These are phyloP conservation scores for Caradrina kadenii DNA, from an alignment of 2,888 invertebrate genomes.

Conservation along the genomic window DNA sequence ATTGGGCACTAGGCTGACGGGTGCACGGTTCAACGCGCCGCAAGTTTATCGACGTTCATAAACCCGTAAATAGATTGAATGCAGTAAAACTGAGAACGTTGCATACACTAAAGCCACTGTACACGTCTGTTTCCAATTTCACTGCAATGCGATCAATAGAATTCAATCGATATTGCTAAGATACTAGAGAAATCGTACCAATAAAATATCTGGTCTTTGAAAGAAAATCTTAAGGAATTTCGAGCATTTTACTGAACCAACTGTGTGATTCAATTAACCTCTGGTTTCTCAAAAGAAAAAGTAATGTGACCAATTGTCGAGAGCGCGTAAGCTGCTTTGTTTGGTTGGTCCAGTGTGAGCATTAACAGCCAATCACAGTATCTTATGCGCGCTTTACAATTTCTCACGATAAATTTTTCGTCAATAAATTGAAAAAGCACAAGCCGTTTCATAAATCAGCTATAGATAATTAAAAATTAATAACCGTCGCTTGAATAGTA, in stretches of 20 bases:
- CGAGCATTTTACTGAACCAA: background rate
- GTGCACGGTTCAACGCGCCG: slow-evolving; percentile 77
- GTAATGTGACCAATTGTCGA: too few species aligned
- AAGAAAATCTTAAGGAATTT: background rate
- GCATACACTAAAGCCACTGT: slow-evolving; percentile 69
- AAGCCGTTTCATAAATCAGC: slow-evolving; percentile 24
- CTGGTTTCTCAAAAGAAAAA: too few species aligned
- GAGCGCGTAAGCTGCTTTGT: too few species aligned
- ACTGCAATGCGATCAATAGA: slow-evolving; percentile 84
- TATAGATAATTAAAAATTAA: slow-evolving; percentile 25
- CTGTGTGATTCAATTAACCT: background rate
- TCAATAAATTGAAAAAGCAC: slow-evolving; percentile 12
- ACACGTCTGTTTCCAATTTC: slow-evolving; percentile 80
- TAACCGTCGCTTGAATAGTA: slow-evolving; percentile 18
- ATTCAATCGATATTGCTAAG: slow-evolving; percentile 72
- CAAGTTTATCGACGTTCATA: slow-evolving; percentile 84
- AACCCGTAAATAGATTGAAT: slow-evolving; percentile 88
- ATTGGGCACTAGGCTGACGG: slow-evolving; percentile 63
- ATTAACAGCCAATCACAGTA: too few species aligned
- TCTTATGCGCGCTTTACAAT: too few species aligned
- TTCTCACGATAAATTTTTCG: too few species aligned
- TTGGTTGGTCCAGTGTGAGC: too few species aligned
- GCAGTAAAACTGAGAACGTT: slow-evolving; percentile 80
- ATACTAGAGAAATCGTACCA: slow-evolving; percentile 39
- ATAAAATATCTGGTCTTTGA: slow-evolving; percentile 25